Conservation (phyloP, 2,888 invertebrate species). For the Drosophila percnosoma region DNA sequence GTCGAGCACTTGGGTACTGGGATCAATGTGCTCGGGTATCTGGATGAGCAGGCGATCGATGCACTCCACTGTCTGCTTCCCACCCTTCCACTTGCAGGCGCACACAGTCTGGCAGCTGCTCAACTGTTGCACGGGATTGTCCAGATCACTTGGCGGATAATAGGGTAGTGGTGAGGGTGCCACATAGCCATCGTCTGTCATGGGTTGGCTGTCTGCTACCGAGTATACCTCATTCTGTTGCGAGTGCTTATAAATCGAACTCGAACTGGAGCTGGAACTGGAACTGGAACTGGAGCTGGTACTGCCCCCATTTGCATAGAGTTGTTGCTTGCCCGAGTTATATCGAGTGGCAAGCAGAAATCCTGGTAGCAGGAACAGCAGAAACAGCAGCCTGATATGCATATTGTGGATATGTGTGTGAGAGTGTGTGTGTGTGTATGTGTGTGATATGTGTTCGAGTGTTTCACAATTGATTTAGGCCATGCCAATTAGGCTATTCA, state of each 20-base stretch:
- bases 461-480: conserved; percentile 19
- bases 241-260: conserved; percentile 18
- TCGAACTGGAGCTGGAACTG: conserved; percentile 16
- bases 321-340: conserved; percentile 29
- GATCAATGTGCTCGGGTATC: conserved; percentile 94
- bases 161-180: conserved; percentile 39
- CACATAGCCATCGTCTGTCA: conserved; percentile 82
- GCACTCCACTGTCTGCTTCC: conserved; percentile 97
- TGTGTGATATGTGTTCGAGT: conserved; percentile 9
- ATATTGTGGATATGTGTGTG: conserved; percentile 20
- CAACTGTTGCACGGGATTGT: conserved; percentile 66
- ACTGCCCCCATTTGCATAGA: conserved; percentile 55
- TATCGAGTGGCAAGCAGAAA: conserved; percentile 57
- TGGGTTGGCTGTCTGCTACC: conserved; percentile 79
- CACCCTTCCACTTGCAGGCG: conserved; percentile 97
- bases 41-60: conserved; percentile 92
- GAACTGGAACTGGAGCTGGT: conserved; percentile 19
- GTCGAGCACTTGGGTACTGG: conserved; percentile 95
- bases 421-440: conserved; percentile 15
- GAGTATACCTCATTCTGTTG: conserved; percentile 79
- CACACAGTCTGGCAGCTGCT: conserved; percentile 89
- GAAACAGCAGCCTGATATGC: conserved; percentile 32
- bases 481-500: conserved; percentile 38
- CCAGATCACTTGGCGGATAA: conserved; percentile 48
- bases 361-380: conserved; percentile 47